These are phyloP conservation scores for Mycetomoellerius zeteki DNA, from an alignment of 1,140 invertebrate species.

Conservation along the genomic window DNA sequence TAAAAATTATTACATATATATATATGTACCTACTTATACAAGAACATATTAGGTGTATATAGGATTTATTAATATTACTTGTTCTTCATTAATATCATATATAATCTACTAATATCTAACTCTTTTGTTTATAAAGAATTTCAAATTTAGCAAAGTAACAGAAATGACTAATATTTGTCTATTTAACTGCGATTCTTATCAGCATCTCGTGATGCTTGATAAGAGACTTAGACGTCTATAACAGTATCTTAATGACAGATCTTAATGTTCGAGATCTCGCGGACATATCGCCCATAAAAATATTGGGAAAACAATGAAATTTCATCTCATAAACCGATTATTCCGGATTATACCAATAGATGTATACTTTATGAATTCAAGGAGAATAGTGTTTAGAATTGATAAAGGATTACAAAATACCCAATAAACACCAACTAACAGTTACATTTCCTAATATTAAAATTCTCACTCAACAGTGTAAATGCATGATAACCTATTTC, in stretches of 20 bases:
- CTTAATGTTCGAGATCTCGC: conserved; percentile 40
- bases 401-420: too few species aligned
- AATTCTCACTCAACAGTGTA: too few species aligned
- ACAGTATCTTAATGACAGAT: conserved; percentile 55
- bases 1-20: too few species aligned
- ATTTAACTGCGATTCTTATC: conserved; percentile 60
- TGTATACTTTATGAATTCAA: too few species aligned
- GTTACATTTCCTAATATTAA: too few species aligned
- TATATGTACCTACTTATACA: too few species aligned
- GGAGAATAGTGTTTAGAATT: too few species aligned
- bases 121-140: not conserved
- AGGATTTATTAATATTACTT: too few species aligned
- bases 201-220: conserved; percentile 19
- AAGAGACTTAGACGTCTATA: conserved; percentile 42
- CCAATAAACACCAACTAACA: too few species aligned
- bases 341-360: not conserved
- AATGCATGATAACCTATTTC: too few species aligned
- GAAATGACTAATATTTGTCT: conserved; percentile 22
- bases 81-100: conserved; percentile 1
- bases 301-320: conserved; percentile 1
- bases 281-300: conserved; percentile 6
- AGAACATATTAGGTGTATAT: too few species aligned
- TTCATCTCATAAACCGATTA: not conserved
- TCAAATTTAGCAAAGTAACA: not conserved
- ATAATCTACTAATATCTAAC: not conserved